Conservation (phyloP, 2,113 vertebrate genomes). For the Zosterops pallidus region DNA sequence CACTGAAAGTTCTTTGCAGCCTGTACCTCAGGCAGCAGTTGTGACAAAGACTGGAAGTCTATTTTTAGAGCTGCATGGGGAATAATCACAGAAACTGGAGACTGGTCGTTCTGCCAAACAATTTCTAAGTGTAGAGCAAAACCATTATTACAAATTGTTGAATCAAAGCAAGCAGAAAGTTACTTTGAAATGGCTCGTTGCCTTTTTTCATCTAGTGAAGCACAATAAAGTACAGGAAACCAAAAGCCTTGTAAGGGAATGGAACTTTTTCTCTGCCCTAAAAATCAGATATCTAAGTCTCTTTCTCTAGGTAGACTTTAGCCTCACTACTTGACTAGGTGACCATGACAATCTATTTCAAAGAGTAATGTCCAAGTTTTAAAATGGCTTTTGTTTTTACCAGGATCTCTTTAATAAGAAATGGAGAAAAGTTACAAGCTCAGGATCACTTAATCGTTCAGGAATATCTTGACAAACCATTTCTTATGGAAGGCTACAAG, state of each 20-base stretch:
- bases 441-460: conserved; percentile 98
- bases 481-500: conserved; percentile 98
- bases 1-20: neutral
- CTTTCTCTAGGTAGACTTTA: neutral
- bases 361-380: neutral
- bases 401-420: conserved; percentile 97
- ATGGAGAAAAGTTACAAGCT: conserved; percentile 93
- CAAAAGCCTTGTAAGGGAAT: neutral
- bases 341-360: neutral
- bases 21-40: neutral
- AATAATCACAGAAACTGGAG: conserved; percentile 1
- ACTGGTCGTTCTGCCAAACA: conserved; percentile 3
- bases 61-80: neutral
- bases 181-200: conserved; percentile 9
- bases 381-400: conserved; percentile 38
- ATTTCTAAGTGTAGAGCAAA: conserved; percentile 11
- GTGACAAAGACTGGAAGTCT: neutral
- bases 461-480: conserved; percentile 98
- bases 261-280: neutral
- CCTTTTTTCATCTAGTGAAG: neutral
- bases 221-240: neutral
- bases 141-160: neutral
- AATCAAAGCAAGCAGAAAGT: conserved; percentile 36
- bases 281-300: neutral
- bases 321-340: neutral